A percentile compares a stretch with the other conserved stretches of the same genome.
phyloP scores from a whole-genome alignment of 2,113 vertebrate genomes.

The Hydrolagus affinis region DNA sequence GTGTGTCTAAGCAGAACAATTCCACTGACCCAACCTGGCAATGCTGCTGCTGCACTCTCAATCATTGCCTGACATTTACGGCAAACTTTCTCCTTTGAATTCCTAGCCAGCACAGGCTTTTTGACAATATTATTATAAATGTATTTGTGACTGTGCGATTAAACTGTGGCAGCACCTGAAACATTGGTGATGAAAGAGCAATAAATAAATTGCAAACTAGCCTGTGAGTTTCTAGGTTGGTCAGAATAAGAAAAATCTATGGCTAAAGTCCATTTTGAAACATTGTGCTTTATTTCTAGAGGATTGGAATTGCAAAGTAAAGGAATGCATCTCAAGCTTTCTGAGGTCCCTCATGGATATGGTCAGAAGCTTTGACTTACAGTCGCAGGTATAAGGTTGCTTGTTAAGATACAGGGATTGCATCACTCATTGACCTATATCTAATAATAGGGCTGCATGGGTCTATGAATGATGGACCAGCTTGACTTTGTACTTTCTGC shows the following conservation, averaged over 20 bases:
- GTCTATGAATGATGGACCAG: constrained; percentile 39
- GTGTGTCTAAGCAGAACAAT: not conserved
- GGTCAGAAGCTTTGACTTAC: not conserved
- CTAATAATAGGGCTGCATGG: constrained; percentile 39
- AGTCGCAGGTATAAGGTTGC: constrained; percentile 8
- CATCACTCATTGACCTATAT: constrained; percentile 17
- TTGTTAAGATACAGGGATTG: not conserved
- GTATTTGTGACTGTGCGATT: constrained; percentile 14
- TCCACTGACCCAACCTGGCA: not conserved
- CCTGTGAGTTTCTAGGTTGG: not conserved
- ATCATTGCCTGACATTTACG: not conserved
- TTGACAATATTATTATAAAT: constrained; percentile 19
- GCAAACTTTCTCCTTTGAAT: constrained; percentile 20
- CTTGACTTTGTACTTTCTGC: constrained; percentile 22
- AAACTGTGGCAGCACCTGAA: not conserved
- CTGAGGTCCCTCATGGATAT: not conserved
- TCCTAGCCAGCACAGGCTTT: not conserved
- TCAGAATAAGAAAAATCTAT: not conserved
- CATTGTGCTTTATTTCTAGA: not conserved
- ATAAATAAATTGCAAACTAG: constrained; percentile 11
- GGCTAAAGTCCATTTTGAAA: not conserved
- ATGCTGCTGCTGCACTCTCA: not conserved
- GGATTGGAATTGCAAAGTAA: not conserved
- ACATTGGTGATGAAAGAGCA: not conserved
- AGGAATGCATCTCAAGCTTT: not conserved